Conservation (phyloP, 2,888 invertebrate genomes). For the Hydriomena furcata region DNA sequence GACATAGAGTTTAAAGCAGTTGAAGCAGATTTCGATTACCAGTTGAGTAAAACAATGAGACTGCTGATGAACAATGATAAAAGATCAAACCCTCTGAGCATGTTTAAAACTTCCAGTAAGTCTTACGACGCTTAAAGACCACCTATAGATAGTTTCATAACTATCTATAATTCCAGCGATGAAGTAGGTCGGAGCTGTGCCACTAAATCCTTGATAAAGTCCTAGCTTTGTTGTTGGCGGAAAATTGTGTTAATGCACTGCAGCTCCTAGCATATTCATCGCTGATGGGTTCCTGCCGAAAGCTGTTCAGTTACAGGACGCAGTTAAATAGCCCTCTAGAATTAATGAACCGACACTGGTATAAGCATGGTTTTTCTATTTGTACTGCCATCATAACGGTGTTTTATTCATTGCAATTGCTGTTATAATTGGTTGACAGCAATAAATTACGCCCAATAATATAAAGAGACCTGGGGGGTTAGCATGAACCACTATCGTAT, state of each 20-base stretch:
- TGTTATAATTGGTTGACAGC: too few species aligned
- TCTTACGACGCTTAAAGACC: background rate
- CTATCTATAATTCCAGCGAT: slow-evolving; percentile 13
- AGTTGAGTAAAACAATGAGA: too few species aligned
- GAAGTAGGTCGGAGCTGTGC: slow-evolving; percentile 28
- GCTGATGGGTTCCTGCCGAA: slow-evolving; percentile 19
- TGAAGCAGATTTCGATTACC: too few species aligned
- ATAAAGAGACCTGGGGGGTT: too few species aligned
- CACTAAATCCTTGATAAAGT: slow-evolving; percentile 28
- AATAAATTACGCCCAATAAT: too few species aligned
- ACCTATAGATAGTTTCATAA: slow-evolving; percentile 12
- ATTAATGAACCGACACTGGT: background rate
- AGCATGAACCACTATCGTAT: too few species aligned
- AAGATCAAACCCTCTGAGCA: background rate
- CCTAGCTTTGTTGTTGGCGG: slow-evolving; percentile 30
- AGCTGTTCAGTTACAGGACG: slow-evolving; percentile 13
- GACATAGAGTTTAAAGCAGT: too few species aligned
- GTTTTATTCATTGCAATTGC: too few species aligned
- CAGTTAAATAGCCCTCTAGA: background rate
- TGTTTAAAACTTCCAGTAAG: background rate
- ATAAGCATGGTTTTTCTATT: too few species aligned
- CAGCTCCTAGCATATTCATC: slow-evolving; percentile 29
- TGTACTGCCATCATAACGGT: too few species aligned
- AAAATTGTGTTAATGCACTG: slow-evolving; percentile 33
- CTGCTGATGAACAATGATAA: too few species aligned